phyloP scores from a whole-genome alignment of 1,140 invertebrate species.

The Heliconius himera region DNA sequence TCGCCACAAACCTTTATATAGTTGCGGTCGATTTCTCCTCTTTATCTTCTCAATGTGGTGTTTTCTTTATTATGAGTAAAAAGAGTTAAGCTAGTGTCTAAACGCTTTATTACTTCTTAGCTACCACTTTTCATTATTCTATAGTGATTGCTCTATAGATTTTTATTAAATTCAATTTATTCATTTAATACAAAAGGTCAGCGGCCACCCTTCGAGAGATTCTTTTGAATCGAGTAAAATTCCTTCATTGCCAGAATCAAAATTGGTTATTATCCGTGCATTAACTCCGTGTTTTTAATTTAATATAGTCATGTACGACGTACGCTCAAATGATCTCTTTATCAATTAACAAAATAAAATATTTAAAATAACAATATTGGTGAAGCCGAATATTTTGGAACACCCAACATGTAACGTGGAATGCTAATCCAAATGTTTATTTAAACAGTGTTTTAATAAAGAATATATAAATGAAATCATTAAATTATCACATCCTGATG shows the following conservation, averaged over 20 bases:
- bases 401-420: not conserved
- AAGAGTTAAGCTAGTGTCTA: slow-evolving; percentile 61
- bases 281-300: slow-evolving; percentile 14
- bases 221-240: not conserved
- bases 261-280: not conserved
- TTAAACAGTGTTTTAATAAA: not conserved
- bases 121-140: slow-evolving; percentile 9
- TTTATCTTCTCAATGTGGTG: slow-evolving; percentile 77
- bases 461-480: not conserved
- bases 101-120: slow-evolving; percentile 34
- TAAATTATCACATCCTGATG: not conserved
- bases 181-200: not conserved
- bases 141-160: not conserved
- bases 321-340: slow-evolving; percentile 11
- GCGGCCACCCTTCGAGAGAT: slow-evolving; percentile 6
- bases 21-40: slow-evolving; percentile 79
- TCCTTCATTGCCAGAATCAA: slow-evolving; percentile 5
- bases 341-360: slow-evolving; percentile 10
- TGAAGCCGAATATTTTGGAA: not conserved
- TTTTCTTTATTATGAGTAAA: slow-evolving; percentile 79
- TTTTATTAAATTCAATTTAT: not conserved
- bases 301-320: slow-evolving; percentile 10
- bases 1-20: slow-evolving; percentile 80
- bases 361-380: slow-evolving; percentile 7
- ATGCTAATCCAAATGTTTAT: not conserved